These are phyloP conservation scores for Plagodis dolabraria DNA, from an alignment of 2,888 invertebrate genomes.

Conservation along the genomic window DNA sequence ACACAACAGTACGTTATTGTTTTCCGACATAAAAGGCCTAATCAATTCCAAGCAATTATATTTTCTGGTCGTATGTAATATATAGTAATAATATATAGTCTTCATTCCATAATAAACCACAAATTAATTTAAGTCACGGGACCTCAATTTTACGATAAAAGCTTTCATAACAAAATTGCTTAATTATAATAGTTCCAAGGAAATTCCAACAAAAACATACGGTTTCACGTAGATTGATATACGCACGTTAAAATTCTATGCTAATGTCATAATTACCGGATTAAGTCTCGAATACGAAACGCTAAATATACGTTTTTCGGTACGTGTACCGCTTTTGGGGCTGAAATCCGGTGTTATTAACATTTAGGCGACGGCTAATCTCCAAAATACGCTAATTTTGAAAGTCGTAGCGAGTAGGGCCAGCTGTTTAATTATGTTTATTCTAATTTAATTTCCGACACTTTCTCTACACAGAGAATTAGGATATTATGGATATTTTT, in stretches of 20 bases:
- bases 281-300: slow-evolving; percentile 49
- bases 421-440: slow-evolving; percentile 75
- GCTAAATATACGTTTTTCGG: slow-evolving; percentile 48
- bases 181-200: neutral
- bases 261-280: slow-evolving; percentile 64
- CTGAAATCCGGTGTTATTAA: slow-evolving; percentile 59
- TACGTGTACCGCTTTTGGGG: slow-evolving; percentile 33
- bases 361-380: slow-evolving; percentile 60
- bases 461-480: slow-evolving; percentile 38
- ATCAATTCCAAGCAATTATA: too few species aligned
- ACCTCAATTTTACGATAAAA: too few species aligned
- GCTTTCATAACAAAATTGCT: neutral
- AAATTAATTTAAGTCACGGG: too few species aligned
- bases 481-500: slow-evolving; percentile 9
- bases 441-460: slow-evolving; percentile 73
- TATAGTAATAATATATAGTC: too few species aligned
- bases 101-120: too few species aligned
- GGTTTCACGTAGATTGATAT: neutral
- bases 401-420: slow-evolving; percentile 64
- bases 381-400: slow-evolving; percentile 63
- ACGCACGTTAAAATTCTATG: slow-evolving; percentile 50
- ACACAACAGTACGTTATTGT: too few species aligned
- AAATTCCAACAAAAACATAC: slow-evolving; percentile 11
- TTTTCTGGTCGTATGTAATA: too few species aligned
- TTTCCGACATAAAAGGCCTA: too few species aligned